These are phyloP conservation scores for Epinephelus awoara DNA, from an alignment of 2,797 vertebrate species.

Conservation along the genomic window DNA sequence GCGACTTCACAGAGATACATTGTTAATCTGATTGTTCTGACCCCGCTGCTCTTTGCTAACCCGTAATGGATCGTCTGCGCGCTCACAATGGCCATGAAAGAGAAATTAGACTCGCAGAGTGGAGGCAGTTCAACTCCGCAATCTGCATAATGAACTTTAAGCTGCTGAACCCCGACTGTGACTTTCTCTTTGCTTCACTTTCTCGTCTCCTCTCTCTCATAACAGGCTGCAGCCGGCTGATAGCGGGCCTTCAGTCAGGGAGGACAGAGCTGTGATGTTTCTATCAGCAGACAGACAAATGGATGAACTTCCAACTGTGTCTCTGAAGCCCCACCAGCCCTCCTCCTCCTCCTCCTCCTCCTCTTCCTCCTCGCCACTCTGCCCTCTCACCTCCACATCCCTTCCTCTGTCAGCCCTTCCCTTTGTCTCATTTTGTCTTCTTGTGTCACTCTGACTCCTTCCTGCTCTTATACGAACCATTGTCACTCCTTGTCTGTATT, in stretches of 20 bases:
- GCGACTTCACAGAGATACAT: not conserved
- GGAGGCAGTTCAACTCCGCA: conserved; percentile 35
- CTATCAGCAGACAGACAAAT: conserved; percentile 51
- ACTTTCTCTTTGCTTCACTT: conserved; percentile 19
- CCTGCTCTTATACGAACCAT: not conserved
- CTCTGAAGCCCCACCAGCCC: conserved; percentile 28
- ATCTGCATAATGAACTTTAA: conserved; percentile 62
- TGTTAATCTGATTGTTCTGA: conserved; percentile 33
- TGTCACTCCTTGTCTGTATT: not conserved
- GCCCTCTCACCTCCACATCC: conserved; percentile 32
- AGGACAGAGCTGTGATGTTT: conserved; percentile 52
- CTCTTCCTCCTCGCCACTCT: conserved; percentile 7
- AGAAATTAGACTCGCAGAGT: conserved; percentile 43
- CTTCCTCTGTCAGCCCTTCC: conserved; percentile 11
- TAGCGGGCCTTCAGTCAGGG: conserved; percentile 56
- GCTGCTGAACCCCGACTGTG: conserved; percentile 26
- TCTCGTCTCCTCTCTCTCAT: not conserved
- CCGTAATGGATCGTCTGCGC: conserved; percentile 27
- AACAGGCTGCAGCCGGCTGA: conserved; percentile 57
- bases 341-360: conserved; percentile 15
- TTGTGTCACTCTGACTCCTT: not conserved
- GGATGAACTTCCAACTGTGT: conserved; percentile 37
- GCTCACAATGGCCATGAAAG: conserved; percentile 35
- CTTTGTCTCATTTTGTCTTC: conserved; percentile 22
- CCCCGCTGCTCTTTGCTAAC: conserved; percentile 29